phyloP scores from a whole-genome alignment of 2,113 vertebrate genomes.

The Vombatus ursinus region DNA sequence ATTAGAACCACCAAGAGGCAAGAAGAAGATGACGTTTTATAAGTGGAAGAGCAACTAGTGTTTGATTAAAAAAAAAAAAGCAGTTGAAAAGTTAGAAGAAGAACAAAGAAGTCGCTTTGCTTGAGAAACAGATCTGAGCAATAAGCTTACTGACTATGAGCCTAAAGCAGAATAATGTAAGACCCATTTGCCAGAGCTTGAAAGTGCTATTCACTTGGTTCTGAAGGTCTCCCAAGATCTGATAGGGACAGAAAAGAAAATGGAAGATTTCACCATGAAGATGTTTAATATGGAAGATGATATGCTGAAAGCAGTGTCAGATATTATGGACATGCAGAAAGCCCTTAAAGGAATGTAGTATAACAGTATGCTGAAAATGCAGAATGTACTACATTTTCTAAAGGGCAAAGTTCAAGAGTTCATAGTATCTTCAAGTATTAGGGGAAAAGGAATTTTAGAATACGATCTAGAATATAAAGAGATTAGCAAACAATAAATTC shows the following conservation, averaged over 20 bases:
- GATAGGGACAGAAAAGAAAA: conserved; percentile 85
- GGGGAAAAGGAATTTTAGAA: conserved; percentile 62
- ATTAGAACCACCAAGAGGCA: conserved; percentile 89
- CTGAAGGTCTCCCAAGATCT: conserved; percentile 89
- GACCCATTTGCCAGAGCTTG: conserved; percentile 87
- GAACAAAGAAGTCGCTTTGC: conserved; percentile 79
- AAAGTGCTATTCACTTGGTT: conserved; percentile 89
- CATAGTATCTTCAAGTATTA: conserved; percentile 74
- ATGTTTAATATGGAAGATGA: conserved; percentile 89
- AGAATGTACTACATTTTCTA: conserved; percentile 81
- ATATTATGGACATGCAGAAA: conserved; percentile 85
- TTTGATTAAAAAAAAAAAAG: conserved; percentile 79
- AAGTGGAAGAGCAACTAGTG: conserved; percentile 84
- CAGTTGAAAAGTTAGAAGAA: conserved; percentile 85
- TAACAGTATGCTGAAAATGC: conserved; percentile 83
- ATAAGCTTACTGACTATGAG: conserved; percentile 83
- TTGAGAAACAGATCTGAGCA: conserved; percentile 81
- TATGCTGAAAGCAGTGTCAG: conserved; percentile 87
- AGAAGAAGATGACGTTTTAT: conserved; percentile 89
- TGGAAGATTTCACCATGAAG: conserved; percentile 88
- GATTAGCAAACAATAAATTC: conserved; percentile 55
- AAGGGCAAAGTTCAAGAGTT: conserved; percentile 81
- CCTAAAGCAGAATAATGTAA: conserved; percentile 89
- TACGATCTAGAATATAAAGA: conserved; percentile 71
- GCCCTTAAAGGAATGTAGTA: conserved; percentile 86